Conservation (phyloP, 2,797 vertebrate genomes). For the Brachymystax lenok region DNA sequence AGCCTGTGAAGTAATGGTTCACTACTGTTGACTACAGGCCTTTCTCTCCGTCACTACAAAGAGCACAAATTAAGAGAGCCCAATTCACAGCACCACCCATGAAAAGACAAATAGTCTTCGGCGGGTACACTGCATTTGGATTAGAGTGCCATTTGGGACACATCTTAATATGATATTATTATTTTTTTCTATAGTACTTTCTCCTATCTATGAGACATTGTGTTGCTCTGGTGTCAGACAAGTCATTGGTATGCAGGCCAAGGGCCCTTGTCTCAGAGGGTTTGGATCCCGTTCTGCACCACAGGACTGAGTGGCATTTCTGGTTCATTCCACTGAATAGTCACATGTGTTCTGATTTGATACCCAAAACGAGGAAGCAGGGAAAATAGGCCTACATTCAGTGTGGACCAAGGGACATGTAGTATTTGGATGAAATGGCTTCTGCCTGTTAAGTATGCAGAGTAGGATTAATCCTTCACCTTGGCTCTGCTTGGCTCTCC, state of each 20-base stretch:
- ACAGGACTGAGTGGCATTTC: conserved; percentile 18
- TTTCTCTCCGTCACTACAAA: conserved; percentile 5
- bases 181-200: neutral
- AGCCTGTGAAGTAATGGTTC: conserved; percentile 9
- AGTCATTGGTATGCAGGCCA: neutral
- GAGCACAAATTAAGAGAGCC: no score
- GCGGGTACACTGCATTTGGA: neutral
- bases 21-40: neutral
- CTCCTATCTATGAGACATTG: neutral
- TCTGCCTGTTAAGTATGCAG: conserved; percentile 11
- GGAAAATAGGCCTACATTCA: conserved; percentile 23
- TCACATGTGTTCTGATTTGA: neutral
- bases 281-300: conserved; percentile 7
- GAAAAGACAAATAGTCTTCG: neutral
- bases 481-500: neutral
- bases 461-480: conserved; percentile 14
- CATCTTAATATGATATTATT: no score
- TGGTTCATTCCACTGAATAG: neutral
- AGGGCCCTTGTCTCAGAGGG: neutral
- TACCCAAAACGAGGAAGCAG: neutral
- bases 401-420: neutral
- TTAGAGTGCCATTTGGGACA: neutral
- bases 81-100: conserved; percentile 39
- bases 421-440: conserved; percentile 26
- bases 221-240: neutral